Base-by-base conservation (phyloP, 2,888 invertebrate genomes). In the Spodoptera exigua region DNA sequence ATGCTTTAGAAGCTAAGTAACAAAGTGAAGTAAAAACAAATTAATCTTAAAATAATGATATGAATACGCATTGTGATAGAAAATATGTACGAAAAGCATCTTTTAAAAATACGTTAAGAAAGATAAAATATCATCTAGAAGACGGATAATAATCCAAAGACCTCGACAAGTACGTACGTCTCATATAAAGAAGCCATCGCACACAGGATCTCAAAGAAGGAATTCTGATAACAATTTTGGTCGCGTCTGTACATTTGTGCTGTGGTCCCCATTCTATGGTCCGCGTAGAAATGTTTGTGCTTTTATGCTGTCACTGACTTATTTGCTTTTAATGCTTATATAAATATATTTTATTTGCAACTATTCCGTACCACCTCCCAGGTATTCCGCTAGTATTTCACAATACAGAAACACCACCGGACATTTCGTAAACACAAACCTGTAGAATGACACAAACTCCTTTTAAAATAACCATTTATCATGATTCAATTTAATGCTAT, bases 251-350 rank as follows among this genome's bases (percentile, higher is more conserved):
- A 86, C 84, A 70, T 72, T 80, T 78, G 72, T 79, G 66, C 63
- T 75, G 71, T 65, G 72, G 74, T 70, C 71, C 61, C 77, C 74
- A 82, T 84, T 84, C 80, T 82, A 78, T 78, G 79, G 81, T 72
- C 70, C 61, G 74, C 72, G 76, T 76, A 81, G 80, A 79, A 83
- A 79, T 82, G 79, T 76, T 74, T 78, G 72, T 76, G 80, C 85
- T 82, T 86, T 88, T 87, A 85, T 85, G 74, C 83, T 88, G 86
- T 86, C 86, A 83, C 78, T 80, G 72, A 79, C 79, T 81, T 83
- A 83, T 82, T 83, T 79, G 75, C 81, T 79, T 77, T 78, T 78
- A 79, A 74, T 76, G 74, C 73, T 70, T 67, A 75, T 66, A 75
- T 68, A 72, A 70, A 76, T 74, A 70, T 75, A 76, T 74, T 69